Evolutionary conservation across 2,888 invertebrate species (phyloP).

Genomic region (Mechanitis mazaeus): DNA sequence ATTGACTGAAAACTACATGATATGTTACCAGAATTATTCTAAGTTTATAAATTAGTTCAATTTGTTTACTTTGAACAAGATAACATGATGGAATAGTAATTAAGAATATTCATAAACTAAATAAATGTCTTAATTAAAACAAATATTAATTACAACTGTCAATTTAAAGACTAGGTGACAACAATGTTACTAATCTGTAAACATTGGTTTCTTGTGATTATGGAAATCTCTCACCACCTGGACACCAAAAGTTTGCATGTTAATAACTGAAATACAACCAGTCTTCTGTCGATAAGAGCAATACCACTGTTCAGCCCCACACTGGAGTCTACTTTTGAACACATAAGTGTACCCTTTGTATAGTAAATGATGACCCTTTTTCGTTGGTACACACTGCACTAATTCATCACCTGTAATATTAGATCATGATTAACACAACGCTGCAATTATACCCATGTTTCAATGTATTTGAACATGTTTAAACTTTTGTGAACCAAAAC

Average conservation of each 20-base stretch:
- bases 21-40: no score
- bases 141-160: no score
- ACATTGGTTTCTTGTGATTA: conserved; percentile 69
- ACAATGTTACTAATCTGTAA: conserved; percentile 41
- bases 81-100: no score
- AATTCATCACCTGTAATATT: conserved; percentile 62
- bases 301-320: conserved; percentile 69
- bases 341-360: conserved; percentile 69
- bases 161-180: background rate
- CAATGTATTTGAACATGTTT: background rate
- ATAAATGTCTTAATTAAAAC: no score
- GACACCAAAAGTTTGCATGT: conserved; percentile 66
- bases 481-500: conserved; percentile 19
- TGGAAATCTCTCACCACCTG: conserved; percentile 68
- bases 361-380: conserved; percentile 65
- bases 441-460: conserved; percentile 9
- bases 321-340: conserved; percentile 65
- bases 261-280: conserved; percentile 68
- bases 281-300: conserved; percentile 68
- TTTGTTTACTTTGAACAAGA: no score
- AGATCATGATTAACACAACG: conserved; percentile 8
- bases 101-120: no score
- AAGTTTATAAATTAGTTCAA: no score
- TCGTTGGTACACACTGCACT: conserved; percentile 67
- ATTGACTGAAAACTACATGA: no score